Evolutionary conservation across 1,140 invertebrate genomes (phyloP).

Genomic region (Lordiphosa collinella): DNA sequence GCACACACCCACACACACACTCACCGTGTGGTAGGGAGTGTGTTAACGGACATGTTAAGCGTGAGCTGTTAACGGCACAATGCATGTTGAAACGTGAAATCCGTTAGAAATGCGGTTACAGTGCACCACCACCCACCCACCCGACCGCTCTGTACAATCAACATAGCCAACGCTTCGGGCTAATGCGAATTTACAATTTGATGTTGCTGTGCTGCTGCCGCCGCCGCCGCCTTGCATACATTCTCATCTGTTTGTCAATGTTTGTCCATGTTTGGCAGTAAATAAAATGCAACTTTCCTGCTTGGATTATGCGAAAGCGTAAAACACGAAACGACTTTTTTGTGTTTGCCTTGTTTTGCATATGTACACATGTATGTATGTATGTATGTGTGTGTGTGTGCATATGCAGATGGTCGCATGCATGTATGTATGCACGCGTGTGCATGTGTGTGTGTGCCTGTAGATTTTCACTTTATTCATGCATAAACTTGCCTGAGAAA

Average conservation of each 20-base stretch:
- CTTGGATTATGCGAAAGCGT: constrained; percentile 12
- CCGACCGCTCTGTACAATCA: no score
- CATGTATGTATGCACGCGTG: not conserved
- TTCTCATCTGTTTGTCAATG: constrained; percentile 6
- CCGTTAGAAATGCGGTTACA: no score
- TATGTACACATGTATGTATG: not conserved
- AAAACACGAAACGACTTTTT: constrained; percentile 14
- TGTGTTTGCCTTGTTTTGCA: constrained; percentile 14
- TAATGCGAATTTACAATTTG: constrained; percentile 11
- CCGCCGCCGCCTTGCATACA: no score
- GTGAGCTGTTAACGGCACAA: no score
- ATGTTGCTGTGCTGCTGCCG: not conserved
- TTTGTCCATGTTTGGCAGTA: constrained; percentile 5
- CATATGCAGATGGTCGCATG: not conserved
- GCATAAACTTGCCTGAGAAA: constrained; percentile 70
- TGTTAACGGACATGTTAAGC: no score
- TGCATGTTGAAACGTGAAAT: no score
- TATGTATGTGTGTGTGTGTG: not conserved
- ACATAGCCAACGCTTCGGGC: not conserved
- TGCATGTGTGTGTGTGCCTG: constrained; percentile 1
- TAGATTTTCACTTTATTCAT: constrained; percentile 11
- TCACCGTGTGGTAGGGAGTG: no score
- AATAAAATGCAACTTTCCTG: constrained; percentile 12
- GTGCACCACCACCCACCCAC: no score
- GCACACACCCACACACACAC: no score